Percentiles rank a stretch among this genome's conserved stretches.
Evolutionary conservation across 1,140 invertebrate species (phyloP).

Genomic region (Melanaphis sacchari): DNA sequence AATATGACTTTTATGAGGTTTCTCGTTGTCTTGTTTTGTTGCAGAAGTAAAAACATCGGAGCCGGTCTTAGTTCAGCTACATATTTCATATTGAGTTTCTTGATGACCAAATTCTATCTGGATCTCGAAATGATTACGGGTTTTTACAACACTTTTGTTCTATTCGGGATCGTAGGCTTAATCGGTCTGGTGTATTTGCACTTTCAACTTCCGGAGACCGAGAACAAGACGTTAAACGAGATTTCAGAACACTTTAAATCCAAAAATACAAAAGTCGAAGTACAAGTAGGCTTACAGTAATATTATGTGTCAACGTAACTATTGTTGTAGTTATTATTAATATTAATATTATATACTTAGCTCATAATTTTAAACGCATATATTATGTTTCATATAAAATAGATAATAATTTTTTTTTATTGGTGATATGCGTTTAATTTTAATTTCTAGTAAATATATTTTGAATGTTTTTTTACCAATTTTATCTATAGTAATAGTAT

Average conservation of each 20-base stretch:
- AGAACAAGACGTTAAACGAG: conserved; percentile 28
- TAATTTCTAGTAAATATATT: too few relatives aligned
- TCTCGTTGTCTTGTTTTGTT: background rate
- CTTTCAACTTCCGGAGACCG: conserved; percentile 15
- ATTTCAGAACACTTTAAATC: conserved; percentile 25
- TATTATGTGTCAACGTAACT: background rate
- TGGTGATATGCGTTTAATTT: too few relatives aligned
- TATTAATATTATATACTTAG: too few relatives aligned
- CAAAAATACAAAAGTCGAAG: background rate
- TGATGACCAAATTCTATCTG: conserved; percentile 38
- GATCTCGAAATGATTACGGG: background rate
- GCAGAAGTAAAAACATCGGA: conserved; percentile 30
- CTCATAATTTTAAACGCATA: too few relatives aligned
- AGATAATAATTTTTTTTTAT: too few relatives aligned
- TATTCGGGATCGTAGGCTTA: background rate
- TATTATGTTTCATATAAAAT: too few relatives aligned
- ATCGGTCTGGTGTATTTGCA: conserved; percentile 5
- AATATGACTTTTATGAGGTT: background rate
- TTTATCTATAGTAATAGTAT: too few relatives aligned
- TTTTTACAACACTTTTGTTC: conserved; percentile 3
- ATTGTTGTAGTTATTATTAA: too few relatives aligned
- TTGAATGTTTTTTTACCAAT: too few relatives aligned
- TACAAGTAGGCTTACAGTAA: background rate
- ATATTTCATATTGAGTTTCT: conserved; percentile 26
- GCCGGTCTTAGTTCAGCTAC: background rate